Conservation (phyloP, 2,888 invertebrate species). For the Ypsolopha sequella region DNA sequence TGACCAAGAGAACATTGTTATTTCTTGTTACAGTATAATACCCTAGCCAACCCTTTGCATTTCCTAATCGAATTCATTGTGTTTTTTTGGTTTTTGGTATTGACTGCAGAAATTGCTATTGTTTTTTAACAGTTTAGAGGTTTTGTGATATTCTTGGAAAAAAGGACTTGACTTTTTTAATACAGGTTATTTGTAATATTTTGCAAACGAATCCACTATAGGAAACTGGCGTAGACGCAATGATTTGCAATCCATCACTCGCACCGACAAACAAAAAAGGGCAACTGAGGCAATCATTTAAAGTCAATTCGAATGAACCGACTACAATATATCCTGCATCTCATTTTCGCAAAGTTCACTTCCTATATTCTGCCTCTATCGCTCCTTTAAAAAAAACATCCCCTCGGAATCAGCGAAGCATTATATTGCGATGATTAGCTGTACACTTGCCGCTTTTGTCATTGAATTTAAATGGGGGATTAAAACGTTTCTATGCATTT, state of each 20-base stretch:
- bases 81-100: too few species aligned
- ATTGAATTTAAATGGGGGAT: slow-evolving; percentile 71
- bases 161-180: too few species aligned
- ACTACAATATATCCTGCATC: slow-evolving; percentile 20
- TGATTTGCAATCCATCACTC: slow-evolving; percentile 66
- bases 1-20: too few species aligned
- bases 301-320: slow-evolving; percentile 64
- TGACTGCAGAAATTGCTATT: too few species aligned
- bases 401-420: slow-evolving; percentile 51
- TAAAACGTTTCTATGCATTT: slow-evolving; percentile 53
- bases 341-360: slow-evolving; percentile 18
- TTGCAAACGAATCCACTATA: neutral
- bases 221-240: slow-evolving; percentile 33
- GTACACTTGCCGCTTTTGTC: slow-evolving; percentile 57
- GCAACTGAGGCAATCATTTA: slow-evolving; percentile 56
- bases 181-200: too few species aligned
- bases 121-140: too few species aligned
- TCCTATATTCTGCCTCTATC: slow-evolving; percentile 20
- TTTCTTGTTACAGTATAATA: too few species aligned
- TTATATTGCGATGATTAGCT: slow-evolving; percentile 70
- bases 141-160: too few species aligned
- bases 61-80: too few species aligned
- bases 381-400: slow-evolving; percentile 45
- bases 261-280: slow-evolving; percentile 48
- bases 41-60: too few species aligned